Base-by-base conservation (phyloP, 1,140 invertebrate genomes). In the Formica selysi region DNA sequence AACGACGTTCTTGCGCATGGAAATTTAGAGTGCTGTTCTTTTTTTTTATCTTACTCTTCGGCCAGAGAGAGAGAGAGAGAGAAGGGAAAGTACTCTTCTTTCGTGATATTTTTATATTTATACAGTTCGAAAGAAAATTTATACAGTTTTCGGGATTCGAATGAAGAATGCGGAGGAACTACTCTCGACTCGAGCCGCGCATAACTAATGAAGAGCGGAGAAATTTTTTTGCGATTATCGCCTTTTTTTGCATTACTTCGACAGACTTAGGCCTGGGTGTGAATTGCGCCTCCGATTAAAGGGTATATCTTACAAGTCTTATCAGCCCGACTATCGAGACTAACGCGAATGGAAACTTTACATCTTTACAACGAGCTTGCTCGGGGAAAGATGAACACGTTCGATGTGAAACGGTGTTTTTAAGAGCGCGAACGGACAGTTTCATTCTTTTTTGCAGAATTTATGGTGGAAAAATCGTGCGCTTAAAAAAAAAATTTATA, bases 261-360 rank as follows among this genome's bases (percentile, higher is more conserved):
- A 80, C 61, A 51, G 88, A 89, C 84, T 89, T 89, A 89, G 88
- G 88, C 87, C 88, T 73, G 71, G 70, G 62, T 83, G 64, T 83
- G 79, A 88, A 83, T 86, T 78, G 71, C 62, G 87, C 73, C 54
- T 61, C n/a, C 71, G 48, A 51, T 6, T 68, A 71, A 89, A 88
- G 16, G 48, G 62, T 85, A 89, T 73, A 73, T 88, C 54, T 86
- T 76, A 86, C 71, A 78, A 80, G 85, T 32, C 36, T 80, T 51
- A 44, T 44, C 10, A 3, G 8, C 3, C 3, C 13, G 85, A 41
- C 76, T 86, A 81, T 89, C 76, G 62, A 89, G 68, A 89, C 76
- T 89, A 89, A 78, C 73, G 64, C 87, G 84, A 89, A 86, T 86
- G 76, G 79, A 80, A 88, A 74, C 70, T 85, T 89, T 71, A 73